Evolutionary conservation across 64 coral and sea anemone species (phyloP).

Genomic region (Montipora foliosa): DNA sequence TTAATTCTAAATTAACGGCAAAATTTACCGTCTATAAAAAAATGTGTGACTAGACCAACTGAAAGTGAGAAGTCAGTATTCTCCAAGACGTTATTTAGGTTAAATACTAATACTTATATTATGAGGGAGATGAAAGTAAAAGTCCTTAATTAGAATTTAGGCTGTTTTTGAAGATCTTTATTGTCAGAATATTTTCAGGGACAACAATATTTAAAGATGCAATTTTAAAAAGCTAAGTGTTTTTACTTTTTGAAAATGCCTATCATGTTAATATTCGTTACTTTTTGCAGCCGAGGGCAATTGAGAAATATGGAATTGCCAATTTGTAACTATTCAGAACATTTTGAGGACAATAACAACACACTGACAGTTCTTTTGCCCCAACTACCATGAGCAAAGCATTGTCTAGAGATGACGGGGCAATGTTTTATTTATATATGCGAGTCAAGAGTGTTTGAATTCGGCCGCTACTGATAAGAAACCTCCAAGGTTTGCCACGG

Average conservation of each 20-base stretch:
- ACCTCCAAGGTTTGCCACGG: background rate
- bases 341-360: background rate
- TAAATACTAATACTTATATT: too few relatives aligned
- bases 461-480: background rate
- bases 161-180: too few relatives aligned
- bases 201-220: too few relatives aligned
- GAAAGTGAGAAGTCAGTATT: too few relatives aligned
- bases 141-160: too few relatives aligned
- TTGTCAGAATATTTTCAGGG: too few relatives aligned
- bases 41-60: too few relatives aligned
- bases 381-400: background rate
- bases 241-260: background rate
- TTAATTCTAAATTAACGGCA: too few relatives aligned
- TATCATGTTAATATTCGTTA: background rate
- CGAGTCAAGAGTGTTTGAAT: background rate
- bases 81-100: too few relatives aligned
- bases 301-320: background rate
- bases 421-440: conserved; percentile 32
- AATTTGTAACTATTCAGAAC: conserved; percentile 1
- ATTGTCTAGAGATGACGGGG: background rate
- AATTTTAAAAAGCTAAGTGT: background rate
- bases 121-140: too few relatives aligned
- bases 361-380: background rate
- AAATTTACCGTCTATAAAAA: too few relatives aligned
- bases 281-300: background rate